Evolutionary conservation across 1,140 invertebrate species (phyloP).

Genomic region (Drosophila repleta): DNA sequence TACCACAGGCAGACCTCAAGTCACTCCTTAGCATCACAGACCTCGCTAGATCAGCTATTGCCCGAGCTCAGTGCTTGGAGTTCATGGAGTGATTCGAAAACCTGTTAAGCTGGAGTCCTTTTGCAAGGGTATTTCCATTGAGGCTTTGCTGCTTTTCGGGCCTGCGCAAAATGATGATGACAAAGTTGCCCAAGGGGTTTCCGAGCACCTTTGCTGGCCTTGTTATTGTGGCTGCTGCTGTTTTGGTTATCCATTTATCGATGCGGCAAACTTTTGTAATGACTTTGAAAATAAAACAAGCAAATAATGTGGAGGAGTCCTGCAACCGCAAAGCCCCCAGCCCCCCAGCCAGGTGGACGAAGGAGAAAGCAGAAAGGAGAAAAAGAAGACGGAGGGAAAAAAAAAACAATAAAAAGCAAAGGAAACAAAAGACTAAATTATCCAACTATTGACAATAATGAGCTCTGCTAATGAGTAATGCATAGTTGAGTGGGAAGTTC

Average conservation of each 20-base stretch:
- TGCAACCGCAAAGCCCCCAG: not conserved
- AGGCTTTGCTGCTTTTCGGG: slow-evolving; percentile 5
- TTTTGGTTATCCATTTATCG: slow-evolving; percentile 82
- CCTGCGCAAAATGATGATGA: slow-evolving; percentile 33
- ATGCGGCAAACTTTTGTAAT: slow-evolving; percentile 80
- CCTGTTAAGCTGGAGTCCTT: too few species aligned
- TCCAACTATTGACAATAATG: slow-evolving; percentile 81
- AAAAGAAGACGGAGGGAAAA: slow-evolving; percentile 16
- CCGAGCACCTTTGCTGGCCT: slow-evolving; percentile 5
- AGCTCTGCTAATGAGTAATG: slow-evolving; percentile 78
- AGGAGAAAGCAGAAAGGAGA: slow-evolving; percentile 10
- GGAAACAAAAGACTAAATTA: slow-evolving; percentile 50
- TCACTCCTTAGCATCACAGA: too few species aligned
- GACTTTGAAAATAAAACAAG: slow-evolving; percentile 79
- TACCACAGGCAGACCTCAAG: too few species aligned
- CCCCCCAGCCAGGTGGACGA: slow-evolving; percentile 1
- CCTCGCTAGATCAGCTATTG: too few species aligned
- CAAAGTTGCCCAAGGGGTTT: slow-evolving; percentile 30
- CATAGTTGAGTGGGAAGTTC: slow-evolving; percentile 20
- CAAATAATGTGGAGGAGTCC: slow-evolving; percentile 40
- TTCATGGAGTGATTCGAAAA: too few species aligned
- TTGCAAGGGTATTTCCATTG: slow-evolving; percentile 1
- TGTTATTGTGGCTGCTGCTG: slow-evolving; percentile 43
- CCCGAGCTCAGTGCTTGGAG: too few species aligned
- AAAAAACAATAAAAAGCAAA: slow-evolving; percentile 31